Conservation (phyloP, 2,797 vertebrate genomes). For the Eutrigla gurnardus region DNA sequence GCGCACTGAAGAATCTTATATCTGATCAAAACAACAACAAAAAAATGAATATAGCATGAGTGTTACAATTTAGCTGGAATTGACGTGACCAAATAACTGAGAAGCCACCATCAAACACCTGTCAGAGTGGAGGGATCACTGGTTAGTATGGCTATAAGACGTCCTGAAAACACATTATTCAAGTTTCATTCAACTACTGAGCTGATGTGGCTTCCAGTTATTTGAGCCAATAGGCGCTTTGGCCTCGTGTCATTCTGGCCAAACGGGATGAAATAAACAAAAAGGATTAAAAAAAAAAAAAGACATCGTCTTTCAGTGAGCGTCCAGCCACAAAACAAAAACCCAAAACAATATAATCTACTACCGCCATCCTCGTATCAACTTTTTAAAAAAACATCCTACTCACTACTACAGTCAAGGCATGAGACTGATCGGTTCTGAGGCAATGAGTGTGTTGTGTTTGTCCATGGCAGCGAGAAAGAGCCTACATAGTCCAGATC, state of each 20-base stretch:
- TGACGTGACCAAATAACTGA: not conserved
- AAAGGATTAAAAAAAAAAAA: not conserved
- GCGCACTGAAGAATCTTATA: constrained; percentile 22
- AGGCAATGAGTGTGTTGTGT: constrained; percentile 60
- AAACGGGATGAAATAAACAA: not conserved
- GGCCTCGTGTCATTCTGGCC: not conserved
- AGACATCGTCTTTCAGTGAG: constrained; percentile 25
- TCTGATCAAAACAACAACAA: not conserved
- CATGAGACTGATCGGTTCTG: constrained; percentile 55
- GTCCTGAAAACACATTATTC: constrained; percentile 63
- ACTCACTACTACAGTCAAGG: constrained; percentile 68
- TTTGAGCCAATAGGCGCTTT: not conserved
- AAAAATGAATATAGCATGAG: not conserved
- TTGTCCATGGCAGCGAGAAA: constrained; percentile 8
- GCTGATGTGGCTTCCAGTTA: constrained; percentile 37
- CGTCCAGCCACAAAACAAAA: constrained; percentile 14
- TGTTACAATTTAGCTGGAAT: constrained; percentile 2
- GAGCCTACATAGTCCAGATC: constrained; percentile 29
- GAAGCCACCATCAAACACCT: constrained; percentile 24
- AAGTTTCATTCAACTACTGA: constrained; percentile 54
- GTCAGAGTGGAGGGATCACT: constrained; percentile 62
- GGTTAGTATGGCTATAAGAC: constrained; percentile 71
- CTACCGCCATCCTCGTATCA: constrained; percentile 5
- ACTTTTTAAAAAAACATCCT: constrained; percentile 16
- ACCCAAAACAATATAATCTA: constrained; percentile 3